Percentiles rank a stretch among this genome's conserved stretches.
Conservation (phyloP, 2,113 vertebrate species). For the Oreotrochilus melanogaster region DNA sequence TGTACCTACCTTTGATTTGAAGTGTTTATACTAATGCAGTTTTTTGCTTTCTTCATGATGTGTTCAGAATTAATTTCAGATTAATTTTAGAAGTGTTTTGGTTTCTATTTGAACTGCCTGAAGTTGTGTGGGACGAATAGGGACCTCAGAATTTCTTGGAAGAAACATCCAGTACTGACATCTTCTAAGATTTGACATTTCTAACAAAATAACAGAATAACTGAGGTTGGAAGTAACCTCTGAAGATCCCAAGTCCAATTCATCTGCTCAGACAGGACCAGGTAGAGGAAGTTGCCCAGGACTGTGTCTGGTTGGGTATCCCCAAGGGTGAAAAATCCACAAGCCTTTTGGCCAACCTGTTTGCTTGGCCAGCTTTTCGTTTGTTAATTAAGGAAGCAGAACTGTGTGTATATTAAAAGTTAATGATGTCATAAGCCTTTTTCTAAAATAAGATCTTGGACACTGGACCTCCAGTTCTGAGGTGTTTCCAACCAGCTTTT, state of each 20-base stretch:
- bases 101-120: not conserved
- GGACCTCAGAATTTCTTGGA: not conserved
- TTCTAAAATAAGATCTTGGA: not conserved
- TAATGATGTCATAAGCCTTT: fast-evolving
- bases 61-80: too few species aligned
- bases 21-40: not conserved
- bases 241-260: not conserved
- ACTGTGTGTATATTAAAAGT: not conserved
- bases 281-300: not conserved
- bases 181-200: not conserved
- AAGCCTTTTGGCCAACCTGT: not conserved
- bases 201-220: not conserved
- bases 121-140: not conserved
- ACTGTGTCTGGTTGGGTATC: not conserved
- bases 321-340: not conserved
- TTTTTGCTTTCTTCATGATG: not conserved
- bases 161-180: not conserved
- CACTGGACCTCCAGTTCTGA: not conserved
- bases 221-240: not conserved
- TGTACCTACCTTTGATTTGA: not conserved
- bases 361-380: not conserved
- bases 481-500: not conserved
- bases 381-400: not conserved
- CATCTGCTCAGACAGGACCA: not conserved
- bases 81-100: not conserved